Evolutionary conservation across 2,888 invertebrate genomes (phyloP), one percentile per base, ranked within the genome.

Genomic region (Tipula vernalis): DNA sequence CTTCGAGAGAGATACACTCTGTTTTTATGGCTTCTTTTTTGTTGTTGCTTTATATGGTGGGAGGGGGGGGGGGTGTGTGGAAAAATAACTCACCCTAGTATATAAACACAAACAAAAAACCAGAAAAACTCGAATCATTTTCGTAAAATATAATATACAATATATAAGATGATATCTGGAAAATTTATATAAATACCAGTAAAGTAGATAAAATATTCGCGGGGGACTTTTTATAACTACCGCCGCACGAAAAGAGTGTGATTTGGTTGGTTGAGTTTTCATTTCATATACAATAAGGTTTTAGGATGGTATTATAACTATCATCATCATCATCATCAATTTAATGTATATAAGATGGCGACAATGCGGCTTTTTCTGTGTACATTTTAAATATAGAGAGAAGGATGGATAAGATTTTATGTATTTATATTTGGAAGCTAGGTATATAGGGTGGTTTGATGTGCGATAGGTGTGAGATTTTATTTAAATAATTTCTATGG

Each of bases 401-500:
- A 28, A 71, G 71, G 71, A 28, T 71, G n/a, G 51, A 51, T 51
- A 51, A 51, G 51, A 51, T 51, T 28, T 28, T 28, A 28, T 28
- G 28, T 28, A 28, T 28, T 28, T 39, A 84, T 84, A 84, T 39
- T 83, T 83, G 12, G 36, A 83, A 83, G 36, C 12, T 6, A 18
- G 2, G 28, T 28, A 28, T 28, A 28, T 28, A 28, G 83, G 36
- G 36, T 36, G 83, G 36, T 12, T 36, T 10, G 5, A 36, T 83
- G 36, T 12, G 36, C 4, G 10, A 3, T 41, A 36, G 36, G 36
- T 36, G 83, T 36, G 83, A 39, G 36, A 83, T 83, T 83, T 83
- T 83, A 83, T 83, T 83, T 83, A 83, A 83, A 83, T 13, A n/a
- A 83, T 84, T 84, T 84, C 15, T 84, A 84, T 84, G 84, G 84